Percentiles rank a stretch among this genome's conserved stretches.
Evolutionary conservation across 1,140 invertebrate species (phyloP).

Genomic region (Augochlora pura): DNA sequence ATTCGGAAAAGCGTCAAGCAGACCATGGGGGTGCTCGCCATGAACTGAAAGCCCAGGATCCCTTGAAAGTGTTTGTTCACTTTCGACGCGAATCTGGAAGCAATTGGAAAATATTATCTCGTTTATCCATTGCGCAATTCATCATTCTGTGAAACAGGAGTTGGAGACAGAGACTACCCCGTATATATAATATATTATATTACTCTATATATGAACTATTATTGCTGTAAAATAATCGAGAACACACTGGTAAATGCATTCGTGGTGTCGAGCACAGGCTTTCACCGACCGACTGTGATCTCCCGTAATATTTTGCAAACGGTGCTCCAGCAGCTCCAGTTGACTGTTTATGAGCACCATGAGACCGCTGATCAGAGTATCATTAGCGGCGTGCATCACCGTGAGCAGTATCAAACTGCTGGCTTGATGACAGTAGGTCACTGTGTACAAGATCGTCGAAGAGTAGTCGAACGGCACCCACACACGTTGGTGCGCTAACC

Average conservation of each 20-base stretch:
- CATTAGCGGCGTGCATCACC: not conserved
- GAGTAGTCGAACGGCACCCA: conserved; percentile 48
- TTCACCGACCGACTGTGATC: not conserved
- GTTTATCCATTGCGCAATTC: no score
- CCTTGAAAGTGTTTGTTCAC: conserved; percentile 46
- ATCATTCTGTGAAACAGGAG: no score
- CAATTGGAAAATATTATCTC: not conserved
- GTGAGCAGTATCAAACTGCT: not conserved
- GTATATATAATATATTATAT: no score
- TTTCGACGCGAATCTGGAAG: conserved; percentile 28
- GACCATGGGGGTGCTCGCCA: conserved; percentile 27
- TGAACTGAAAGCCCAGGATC: conserved; percentile 51
- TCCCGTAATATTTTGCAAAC: conserved; percentile 31
- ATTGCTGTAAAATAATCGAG: not conserved
- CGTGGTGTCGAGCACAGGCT: conserved; percentile 30
- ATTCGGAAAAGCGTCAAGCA: conserved; percentile 51
- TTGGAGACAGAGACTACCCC: no score
- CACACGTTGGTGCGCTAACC: not conserved
- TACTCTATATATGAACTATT: no score
- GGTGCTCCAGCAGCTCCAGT: conserved; percentile 49
- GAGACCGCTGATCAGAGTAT: not conserved
- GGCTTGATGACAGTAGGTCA: not conserved
- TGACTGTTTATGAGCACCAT: conserved; percentile 49
- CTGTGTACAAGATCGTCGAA: not conserved
- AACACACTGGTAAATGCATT: conserved; percentile 42